A percentile compares a stretch with the other conserved stretches of the same genome.
Evolutionary conservation across 2,888 invertebrate genomes (phyloP).

Genomic region (Ornithoptera alexandrae): DNA sequence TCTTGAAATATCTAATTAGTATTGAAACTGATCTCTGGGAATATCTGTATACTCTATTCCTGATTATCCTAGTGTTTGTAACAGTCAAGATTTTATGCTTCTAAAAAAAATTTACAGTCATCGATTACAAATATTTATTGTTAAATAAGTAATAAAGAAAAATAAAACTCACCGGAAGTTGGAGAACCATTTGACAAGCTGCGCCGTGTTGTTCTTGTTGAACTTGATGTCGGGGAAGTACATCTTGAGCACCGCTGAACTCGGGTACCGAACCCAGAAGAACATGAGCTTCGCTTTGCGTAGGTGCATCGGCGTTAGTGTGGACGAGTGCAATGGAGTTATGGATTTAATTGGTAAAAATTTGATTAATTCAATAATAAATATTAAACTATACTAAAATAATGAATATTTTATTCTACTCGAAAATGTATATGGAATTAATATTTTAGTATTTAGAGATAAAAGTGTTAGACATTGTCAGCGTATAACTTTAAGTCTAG

Average conservation of each 20-base stretch:
- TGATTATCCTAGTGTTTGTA: too few relatives aligned
- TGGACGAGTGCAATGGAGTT: conserved; percentile 95
- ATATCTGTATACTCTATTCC: too few relatives aligned
- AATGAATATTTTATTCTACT: too few relatives aligned
- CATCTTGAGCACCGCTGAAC: conserved; percentile 99
- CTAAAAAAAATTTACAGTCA: background rate
- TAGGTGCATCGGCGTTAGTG: conserved; percentile 99
- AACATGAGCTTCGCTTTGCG: conserved; percentile 99
- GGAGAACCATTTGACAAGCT: conserved; percentile 99
- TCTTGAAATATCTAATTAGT: background rate
- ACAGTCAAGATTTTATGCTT: too few relatives aligned
- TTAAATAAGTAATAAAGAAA: background rate
- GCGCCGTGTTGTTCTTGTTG: conserved; percentile 99
- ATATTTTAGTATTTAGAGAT: too few relatives aligned
- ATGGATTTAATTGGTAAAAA: conserved; percentile 77
- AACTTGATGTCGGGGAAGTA: conserved; percentile 99
- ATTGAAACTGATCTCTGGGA: background rate
- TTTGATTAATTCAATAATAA: too few relatives aligned
- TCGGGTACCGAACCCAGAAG: conserved; percentile 99
- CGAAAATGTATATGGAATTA: too few relatives aligned
- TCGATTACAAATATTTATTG: background rate
- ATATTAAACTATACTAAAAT: too few relatives aligned
- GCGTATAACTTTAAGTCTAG: too few relatives aligned
- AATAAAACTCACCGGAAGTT: conserved; percentile 95
- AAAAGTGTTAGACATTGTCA: too few relatives aligned